phyloP scores from a whole-genome alignment of 2,797 vertebrate genomes.

The Mus caroli region DNA sequence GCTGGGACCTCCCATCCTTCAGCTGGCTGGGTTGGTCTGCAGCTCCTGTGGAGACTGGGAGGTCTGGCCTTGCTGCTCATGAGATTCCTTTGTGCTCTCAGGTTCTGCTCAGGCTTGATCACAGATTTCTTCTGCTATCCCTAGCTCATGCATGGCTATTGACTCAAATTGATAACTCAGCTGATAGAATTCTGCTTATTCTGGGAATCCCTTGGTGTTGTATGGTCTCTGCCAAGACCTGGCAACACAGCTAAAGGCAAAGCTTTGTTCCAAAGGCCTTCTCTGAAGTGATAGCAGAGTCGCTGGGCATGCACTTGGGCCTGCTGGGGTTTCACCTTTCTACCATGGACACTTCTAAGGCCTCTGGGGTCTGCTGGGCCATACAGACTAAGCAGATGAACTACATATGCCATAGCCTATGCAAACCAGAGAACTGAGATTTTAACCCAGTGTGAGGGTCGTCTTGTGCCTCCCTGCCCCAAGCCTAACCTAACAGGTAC shows the following conservation, averaged over 20 bases:
- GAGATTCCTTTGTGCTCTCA: too few species aligned
- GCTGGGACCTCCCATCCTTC: not conserved
- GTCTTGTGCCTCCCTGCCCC: too few species aligned
- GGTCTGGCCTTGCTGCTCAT: not conserved
- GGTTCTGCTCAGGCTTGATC: not conserved
- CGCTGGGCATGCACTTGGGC: not conserved
- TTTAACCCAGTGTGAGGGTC: not conserved
- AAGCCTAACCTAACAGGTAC: not conserved
- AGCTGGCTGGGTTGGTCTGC: not conserved
- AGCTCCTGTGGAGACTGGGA: not conserved
- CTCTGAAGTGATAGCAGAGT: not conserved
- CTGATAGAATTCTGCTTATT: not conserved
- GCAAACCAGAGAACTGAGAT: not conserved
- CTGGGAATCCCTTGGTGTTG: not conserved
- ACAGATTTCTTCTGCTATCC: not conserved
- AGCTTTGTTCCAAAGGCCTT: not conserved
- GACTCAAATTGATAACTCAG: not conserved
- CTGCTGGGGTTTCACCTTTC: not conserved
- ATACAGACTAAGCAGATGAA: not conserved
- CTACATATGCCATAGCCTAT: not conserved
- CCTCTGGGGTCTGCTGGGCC: not conserved
- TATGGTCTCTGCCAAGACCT: not conserved
- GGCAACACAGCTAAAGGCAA: not conserved
- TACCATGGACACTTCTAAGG: not conserved
- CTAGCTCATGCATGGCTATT: too few species aligned